Evolutionary conservation across 2,113 vertebrate species (phyloP), one percentile per base, ranked within the genome.

Genomic region (Pachycephala philippinensis): DNA sequence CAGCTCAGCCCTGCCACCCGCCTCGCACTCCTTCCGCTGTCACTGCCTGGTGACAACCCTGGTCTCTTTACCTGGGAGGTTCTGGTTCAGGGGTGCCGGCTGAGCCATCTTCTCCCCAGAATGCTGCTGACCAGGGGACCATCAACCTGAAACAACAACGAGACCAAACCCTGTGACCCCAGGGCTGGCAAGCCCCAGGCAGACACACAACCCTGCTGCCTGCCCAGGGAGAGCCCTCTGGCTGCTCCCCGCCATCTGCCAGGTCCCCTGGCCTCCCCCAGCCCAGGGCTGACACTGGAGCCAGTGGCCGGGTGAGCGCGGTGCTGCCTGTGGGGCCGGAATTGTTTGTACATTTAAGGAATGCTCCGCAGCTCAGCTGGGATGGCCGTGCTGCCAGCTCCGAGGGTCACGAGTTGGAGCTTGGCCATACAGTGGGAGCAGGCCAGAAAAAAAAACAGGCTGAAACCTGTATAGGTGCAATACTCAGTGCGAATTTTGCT

Each of bases 1-100:
- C 8, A 47, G n/a, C 13, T 61, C 68, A 80, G 35, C 45, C 31
- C 54, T 70, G n/a, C 56, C 33, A 30, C 17, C 14, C 9, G 3
- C 50, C 24, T 54, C 27, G 2, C 1, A 1, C 7, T 28, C 35
- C 63, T 18, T 50, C 44, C 0, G 0, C 45, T 31, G 52, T 23
- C 59, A 49, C 37, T 30, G 12, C 42, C 33, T 2, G 0, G 35
- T 20, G 71, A 60, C 2, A 1, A 6, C 12, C 57, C 27, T 2
- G 0, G 12, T 35, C 45, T 69, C 50, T 86, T 98, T 97, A 99
- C 99, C 99, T 96, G 99, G 98, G 84, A 99, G 97, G 85, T 99
- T 99, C 75, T 98, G 97, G 95, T 98, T 99, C 84, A 99, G 97
- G 92, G 98, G 98, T 30, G 98, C 97, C 1, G 99, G 98, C 93